Percentiles rank a stretch among this genome's conserved stretches.
Conservation (phyloP, 2,113 vertebrate genomes). For the Chaetops frenatus region DNA sequence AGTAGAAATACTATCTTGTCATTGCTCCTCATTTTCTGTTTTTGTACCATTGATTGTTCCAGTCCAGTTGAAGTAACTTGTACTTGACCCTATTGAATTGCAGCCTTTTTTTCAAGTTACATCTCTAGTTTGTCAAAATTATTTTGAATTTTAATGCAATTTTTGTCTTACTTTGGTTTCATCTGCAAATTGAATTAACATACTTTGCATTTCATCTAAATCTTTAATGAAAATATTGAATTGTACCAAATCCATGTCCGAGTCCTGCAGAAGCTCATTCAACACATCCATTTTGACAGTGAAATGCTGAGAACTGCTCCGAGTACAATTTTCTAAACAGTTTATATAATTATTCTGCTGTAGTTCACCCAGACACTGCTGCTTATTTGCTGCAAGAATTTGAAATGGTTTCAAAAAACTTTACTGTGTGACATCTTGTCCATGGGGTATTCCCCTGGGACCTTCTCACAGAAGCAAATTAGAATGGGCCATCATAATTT, state of each 20-base stretch:
- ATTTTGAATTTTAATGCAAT: constrained; percentile 10
- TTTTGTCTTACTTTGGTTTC: background rate
- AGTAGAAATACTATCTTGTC: background rate
- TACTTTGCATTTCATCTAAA: background rate
- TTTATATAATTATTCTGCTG: background rate
- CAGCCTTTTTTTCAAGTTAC: background rate
- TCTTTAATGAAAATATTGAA: constrained; percentile 19
- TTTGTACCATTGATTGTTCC: constrained; percentile 2
- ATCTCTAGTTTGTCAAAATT: background rate
- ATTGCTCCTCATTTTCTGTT: background rate
- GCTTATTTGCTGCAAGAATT: background rate
- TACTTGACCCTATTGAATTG: constrained; percentile 12
- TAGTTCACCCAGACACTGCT: background rate
- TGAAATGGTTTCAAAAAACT: background rate
- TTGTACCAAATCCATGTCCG: background rate
- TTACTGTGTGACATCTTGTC: background rate
- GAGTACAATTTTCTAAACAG: background rate
- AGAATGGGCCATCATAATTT: background rate
- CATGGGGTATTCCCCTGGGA: background rate
- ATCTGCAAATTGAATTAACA: background rate
- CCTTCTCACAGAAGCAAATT: background rate
- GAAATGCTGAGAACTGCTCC: background rate
- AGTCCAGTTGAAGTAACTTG: background rate
- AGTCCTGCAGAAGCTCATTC: background rate
- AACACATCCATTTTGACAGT: background rate